Conservation (phyloP, 2,797 vertebrate species). For the Tenualosa thibaudeaui region DNA sequence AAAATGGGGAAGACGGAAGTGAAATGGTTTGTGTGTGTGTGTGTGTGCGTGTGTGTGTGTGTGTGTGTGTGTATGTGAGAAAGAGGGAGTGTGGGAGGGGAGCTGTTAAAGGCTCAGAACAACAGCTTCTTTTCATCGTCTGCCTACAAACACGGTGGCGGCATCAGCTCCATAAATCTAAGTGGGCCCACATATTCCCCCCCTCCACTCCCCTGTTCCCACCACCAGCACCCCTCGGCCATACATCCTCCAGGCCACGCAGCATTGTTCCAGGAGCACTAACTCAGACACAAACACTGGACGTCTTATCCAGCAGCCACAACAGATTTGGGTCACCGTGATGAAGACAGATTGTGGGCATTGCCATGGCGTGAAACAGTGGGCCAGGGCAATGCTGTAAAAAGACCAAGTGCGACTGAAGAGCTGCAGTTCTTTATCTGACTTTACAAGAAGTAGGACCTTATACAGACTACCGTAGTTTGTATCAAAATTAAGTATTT, state of each 20-base stretch:
- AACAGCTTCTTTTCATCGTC: conserved; percentile 77
- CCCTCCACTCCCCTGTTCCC: conserved; percentile 48
- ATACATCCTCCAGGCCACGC: conserved; percentile 59
- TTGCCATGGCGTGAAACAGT: conserved; percentile 45
- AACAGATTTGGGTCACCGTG: conserved; percentile 56
- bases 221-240: conserved; percentile 43
- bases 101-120: conserved; percentile 58
- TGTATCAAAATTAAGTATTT: neutral
- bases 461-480: neutral
- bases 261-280: conserved; percentile 43
- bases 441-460: neutral
- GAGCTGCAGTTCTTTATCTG: neutral
- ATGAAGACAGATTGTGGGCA: conserved; percentile 54
- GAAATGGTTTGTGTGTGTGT: conserved; percentile 15
- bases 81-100: conserved; percentile 52
- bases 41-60: conserved; percentile 23
- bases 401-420: neutral
- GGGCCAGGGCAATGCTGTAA: conserved; percentile 28
- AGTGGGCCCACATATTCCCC: conserved; percentile 59
- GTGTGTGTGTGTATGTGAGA: conserved; percentile 53
- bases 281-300: conserved; percentile 60
- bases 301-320: conserved; percentile 61
- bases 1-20: conserved; percentile 57
- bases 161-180: conserved; percentile 75
- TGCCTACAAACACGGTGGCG: conserved; percentile 63